phyloP scores from a whole-genome alignment of 2,888 invertebrate genomes.

The Cheilosia grossa region DNA sequence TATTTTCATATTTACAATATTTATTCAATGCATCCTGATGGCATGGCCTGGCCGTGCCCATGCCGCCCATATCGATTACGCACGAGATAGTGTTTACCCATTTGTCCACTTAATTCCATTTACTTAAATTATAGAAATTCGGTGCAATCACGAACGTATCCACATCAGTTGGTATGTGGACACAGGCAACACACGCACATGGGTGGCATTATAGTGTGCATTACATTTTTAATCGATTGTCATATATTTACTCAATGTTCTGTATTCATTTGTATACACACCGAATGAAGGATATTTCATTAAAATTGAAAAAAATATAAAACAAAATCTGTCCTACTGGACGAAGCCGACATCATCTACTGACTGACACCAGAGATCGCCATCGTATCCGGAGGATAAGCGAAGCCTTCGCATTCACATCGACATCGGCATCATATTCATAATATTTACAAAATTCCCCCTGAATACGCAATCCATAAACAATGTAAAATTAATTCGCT shows the following conservation, averaged over 20 bases:
- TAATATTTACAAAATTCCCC: constrained; percentile 54
- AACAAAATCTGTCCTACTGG: not conserved
- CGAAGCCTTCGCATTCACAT: not conserved
- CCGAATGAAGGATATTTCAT: constrained; percentile 45
- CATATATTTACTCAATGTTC: constrained; percentile 34
- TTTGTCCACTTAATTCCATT: constrained; percentile 62
- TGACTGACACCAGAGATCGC: constrained; percentile 40
- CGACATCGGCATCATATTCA: constrained; percentile 21
- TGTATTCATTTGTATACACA: constrained; percentile 11
- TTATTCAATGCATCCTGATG: constrained; percentile 3
- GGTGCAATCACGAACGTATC: constrained; percentile 1
- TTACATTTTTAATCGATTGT: constrained; percentile 49
- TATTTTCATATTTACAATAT: constrained; percentile 36
- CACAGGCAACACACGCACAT: not conserved
- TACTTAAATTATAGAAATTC: constrained; percentile 58
- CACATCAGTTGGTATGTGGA: not conserved
- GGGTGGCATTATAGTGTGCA: constrained; percentile 8
- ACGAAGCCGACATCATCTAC: constrained; percentile 9
- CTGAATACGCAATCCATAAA: constrained; percentile 59
- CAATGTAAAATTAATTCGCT: constrained; percentile 66
- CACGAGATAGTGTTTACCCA: constrained; percentile 42
- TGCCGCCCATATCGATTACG: constrained; percentile 33
- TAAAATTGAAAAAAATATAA: constrained; percentile 60
- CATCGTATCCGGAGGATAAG: constrained; percentile 22
- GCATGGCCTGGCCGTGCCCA: not conserved